phyloP scores from a whole-genome alignment of 2,113 vertebrate species.

The Forbesichthys agassizii region DNA sequence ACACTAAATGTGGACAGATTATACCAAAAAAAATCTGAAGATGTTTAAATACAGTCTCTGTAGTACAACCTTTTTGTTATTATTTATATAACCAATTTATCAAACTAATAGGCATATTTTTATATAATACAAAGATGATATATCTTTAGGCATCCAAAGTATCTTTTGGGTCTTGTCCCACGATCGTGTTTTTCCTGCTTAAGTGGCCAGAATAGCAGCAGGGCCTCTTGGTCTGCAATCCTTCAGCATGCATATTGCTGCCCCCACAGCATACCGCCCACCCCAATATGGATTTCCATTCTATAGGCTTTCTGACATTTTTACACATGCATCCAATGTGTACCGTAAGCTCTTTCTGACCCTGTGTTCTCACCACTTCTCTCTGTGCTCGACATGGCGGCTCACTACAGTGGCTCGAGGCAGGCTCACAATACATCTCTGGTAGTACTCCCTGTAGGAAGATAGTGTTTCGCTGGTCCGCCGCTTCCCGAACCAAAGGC shows the following conservation, averaged over 20 bases:
- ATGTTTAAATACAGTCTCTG: too few species aligned
- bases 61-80: too few species aligned
- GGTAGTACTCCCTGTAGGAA: conserved; percentile 12
- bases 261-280: neutral
- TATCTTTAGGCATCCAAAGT: neutral
- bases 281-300: conserved; percentile 28
- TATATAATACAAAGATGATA: neutral
- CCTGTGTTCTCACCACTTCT: conserved; percentile 24
- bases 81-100: too few species aligned
- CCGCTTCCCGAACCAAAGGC: neutral
- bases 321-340: conserved; percentile 28
- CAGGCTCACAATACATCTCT: neutral
- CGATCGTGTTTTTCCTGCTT: conserved; percentile 4
- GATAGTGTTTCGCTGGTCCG: conserved; percentile 6
- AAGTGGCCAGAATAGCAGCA: conserved; percentile 18
- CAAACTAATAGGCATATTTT: too few species aligned
- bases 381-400: conserved; percentile 12
- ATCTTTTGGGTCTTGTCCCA: neutral
- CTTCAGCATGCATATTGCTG: conserved; percentile 20
- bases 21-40: neutral
- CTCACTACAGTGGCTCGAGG: conserved; percentile 20
- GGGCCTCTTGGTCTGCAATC: conserved; percentile 13
- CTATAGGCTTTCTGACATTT: conserved; percentile 47
- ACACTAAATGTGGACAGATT: neutral
- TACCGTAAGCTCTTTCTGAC: conserved; percentile 49